Evolutionary conservation across 1,140 invertebrate species (phyloP), one percentile per base, ranked within the genome.

Genomic region (Pogonognathellus flavescens): DNA sequence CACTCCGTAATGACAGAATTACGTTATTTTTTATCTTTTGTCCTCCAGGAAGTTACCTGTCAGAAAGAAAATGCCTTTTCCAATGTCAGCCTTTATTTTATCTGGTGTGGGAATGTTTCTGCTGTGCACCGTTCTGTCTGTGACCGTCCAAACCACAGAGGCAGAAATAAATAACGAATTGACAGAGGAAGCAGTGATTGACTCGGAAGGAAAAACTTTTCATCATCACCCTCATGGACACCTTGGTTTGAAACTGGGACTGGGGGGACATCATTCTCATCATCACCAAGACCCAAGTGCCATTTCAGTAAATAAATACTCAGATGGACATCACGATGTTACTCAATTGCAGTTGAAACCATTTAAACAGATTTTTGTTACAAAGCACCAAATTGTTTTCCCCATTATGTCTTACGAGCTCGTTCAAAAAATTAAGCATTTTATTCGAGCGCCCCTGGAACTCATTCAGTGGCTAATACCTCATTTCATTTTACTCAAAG

Each of bases 101-200:
- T 76, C 70, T 2, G 70, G 70, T n/a, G 41, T 76, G 6, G 70
- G 70, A 11, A 76, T 76, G 70, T 76, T 76, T 76, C 70, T 76
- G 0, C 41, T 76, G 4, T 76, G 70, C 16, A 76, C 41, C 14
- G 13, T 76, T 14, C 41, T 76, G 0, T 76, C 70, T 31, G 70
- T 76, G 14, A 49, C 70, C 10, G 53, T 57, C 11, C 53, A 57
- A 57, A n/a, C 53, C 53, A 57, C 53, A 3, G 53, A 41, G 31
- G 31, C 31, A 41, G 31, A 41, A 41, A 41, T 41, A 66, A 66
- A 25, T 66, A 25, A 11, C 0, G 59, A 60, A 66, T 6, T 25
- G 11, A 25, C 22, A 66, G 62, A 7, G 22, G 62, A 66, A 0
- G 25, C 62, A 66, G 10, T 4, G 16, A 31, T 7, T 14, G 70